Base-by-base conservation (phyloP, 2,113 vertebrate species). In the Anarhynchus alexandrinus region DNA sequence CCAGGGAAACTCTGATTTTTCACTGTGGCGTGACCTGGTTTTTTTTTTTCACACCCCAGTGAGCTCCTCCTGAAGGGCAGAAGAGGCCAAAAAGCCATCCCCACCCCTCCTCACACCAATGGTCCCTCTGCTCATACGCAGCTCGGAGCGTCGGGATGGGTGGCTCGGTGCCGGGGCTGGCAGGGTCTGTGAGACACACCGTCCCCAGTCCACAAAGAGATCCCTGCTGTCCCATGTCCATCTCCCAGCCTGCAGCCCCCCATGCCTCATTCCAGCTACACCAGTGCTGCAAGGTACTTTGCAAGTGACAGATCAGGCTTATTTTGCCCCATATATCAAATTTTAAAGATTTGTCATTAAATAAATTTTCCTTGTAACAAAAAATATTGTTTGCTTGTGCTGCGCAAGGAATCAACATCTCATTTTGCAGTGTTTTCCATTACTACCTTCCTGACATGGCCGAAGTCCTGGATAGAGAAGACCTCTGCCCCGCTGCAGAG, bases 41-140 rank as follows among this genome's bases (percentile, higher is more conserved):
- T 18, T 9, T 0, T 27, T 57, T 61, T 59, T 51, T 34, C 55
- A 61, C 15, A 59, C 2, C 19, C 14, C 0, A 0, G 15, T 25
- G 38, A n/a, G n/a, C 32, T 64, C 8, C 18, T 77, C 25, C 52
- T 26, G 25, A 85, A 90, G 61, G 21, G 36, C 36, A 88, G 49
- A 72, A 27, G 36, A 66, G 17, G 36, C 17, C 72, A 55, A 54
- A 82, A 59, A 64, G 5, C 26, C 43, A 20, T 29, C 22, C 11
- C 19, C 25, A 61, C 1, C 4, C 9, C 26, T 84, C 42, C 32
- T 77, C 29, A 74, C 9, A 18, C 13, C 15, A 12, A 20, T 12
- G 13, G 32, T 45, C 29, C 27, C 22, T 18, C 38, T 81, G 78
- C 27, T 51, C 30, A 29, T 5, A 23, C 34, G 19, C 7, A 47